Conservation (phyloP, 2,888 invertebrate genomes). For the Patella pellucida region DNA sequence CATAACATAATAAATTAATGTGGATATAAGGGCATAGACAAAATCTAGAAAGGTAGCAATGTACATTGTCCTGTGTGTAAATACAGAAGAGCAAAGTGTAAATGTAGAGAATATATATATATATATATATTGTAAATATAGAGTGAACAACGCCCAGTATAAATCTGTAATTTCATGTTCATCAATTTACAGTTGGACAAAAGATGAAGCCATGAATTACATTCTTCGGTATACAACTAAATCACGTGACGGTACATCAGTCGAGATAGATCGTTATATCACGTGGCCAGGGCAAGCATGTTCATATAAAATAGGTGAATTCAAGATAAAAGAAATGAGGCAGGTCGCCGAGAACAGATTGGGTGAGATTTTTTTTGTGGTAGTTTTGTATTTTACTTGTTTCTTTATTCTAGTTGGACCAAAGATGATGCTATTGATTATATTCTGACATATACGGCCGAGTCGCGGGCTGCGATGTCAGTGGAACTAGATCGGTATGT, state of each 20-base stretch:
- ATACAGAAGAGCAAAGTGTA: too few relatives aligned
- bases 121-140: too few relatives aligned
- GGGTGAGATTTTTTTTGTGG: neutral
- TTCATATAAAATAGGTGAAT: neutral
- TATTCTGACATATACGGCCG: slow-evolving; percentile 53
- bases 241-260: neutral
- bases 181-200: slow-evolving; percentile 18
- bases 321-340: slow-evolving; percentile 4
- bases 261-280: slow-evolving; percentile 8
- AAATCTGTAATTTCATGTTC: too few relatives aligned
- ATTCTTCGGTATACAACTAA: neutral
- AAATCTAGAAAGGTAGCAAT: too few relatives aligned
- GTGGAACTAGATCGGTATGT: slow-evolving; percentile 66
- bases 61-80: too few relatives aligned
- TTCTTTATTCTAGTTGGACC: slow-evolving; percentile 53
- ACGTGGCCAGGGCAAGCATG: slow-evolving; percentile 1
- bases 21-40: too few relatives aligned
- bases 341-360: neutral
- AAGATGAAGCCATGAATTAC: neutral
- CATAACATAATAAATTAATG: too few relatives aligned
- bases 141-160: too few relatives aligned
- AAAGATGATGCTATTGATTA: slow-evolving; percentile 57
- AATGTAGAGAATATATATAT: too few relatives aligned
- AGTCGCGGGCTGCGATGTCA: slow-evolving; percentile 34
- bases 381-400: too few relatives aligned